Conservation (phyloP, 2,888 invertebrate species). For the Lasioglossum villosulum region DNA sequence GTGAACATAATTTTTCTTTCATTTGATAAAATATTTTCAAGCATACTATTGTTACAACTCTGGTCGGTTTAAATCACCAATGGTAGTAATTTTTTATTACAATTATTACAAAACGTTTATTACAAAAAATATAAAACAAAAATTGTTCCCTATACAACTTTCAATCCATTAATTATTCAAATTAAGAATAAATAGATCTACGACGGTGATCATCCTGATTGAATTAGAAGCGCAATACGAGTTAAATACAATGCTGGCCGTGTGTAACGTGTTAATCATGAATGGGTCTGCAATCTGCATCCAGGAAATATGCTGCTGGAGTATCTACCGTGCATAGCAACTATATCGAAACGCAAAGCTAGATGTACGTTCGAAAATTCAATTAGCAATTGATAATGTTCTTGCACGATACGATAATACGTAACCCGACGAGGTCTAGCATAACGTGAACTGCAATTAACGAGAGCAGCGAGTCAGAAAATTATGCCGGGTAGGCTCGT, state of each 20-base stretch:
- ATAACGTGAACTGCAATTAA: constrained; percentile 39
- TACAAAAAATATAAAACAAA: background rate
- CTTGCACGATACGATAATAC: background rate
- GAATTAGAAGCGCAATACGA: background rate
- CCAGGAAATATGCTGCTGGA: background rate
- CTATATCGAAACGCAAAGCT: background rate
- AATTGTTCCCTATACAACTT: background rate
- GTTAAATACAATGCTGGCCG: background rate
- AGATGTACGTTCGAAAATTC: background rate
- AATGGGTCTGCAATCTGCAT: background rate
- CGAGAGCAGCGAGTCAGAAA: background rate
- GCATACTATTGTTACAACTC: background rate
- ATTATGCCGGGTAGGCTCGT: constrained; percentile 21
- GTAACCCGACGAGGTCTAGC: background rate
- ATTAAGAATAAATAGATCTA: background rate
- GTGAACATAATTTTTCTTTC: background rate
- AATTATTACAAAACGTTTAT: background rate
- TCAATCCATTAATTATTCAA: background rate
- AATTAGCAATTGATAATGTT: constrained; percentile 5
- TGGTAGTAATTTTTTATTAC: background rate
- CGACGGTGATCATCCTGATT: background rate
- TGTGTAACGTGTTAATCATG: background rate
- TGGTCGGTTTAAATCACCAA: background rate
- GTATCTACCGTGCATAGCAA: background rate
- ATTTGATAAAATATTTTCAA: background rate